Evolutionary conservation across 2,797 vertebrate species (phyloP), one percentile per base, ranked within the genome.

Genomic region (Momotus momota): DNA sequence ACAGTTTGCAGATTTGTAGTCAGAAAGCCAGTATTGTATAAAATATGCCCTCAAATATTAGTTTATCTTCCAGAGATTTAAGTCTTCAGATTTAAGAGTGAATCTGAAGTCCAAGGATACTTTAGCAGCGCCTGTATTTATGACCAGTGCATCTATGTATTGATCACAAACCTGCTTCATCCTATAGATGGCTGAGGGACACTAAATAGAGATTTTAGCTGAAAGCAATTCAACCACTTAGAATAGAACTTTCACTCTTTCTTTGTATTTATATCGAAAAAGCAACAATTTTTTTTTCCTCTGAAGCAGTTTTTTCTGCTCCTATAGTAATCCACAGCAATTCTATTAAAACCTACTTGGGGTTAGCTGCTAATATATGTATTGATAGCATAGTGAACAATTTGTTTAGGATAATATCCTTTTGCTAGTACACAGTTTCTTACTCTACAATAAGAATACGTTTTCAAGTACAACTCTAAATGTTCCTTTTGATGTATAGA

Each of bases 311-410:
- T 72, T 69, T 87, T 90, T 66, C n/a, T 69, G 19, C 73, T 80
- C 4, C 21, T 55, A 7, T n/a, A 41, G 5, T 21, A 72, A 79
- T 23, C 13, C 21, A 20, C 3, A 54, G 16, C 15, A 74, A 29
- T 65, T 74, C 27, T 54, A 3, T 14, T 51, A 38, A 86, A 81
- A 81, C 13, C 8, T 20, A 3, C 21, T 75, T 20, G 6, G 14
- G 4, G 4, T 0, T 78, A 41, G 14, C 38, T 75, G 26, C 16
- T 51, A 21, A 9, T 54, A 2, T 7, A 40, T 0, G 0, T 66
- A 15, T 22, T 49, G 46, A 29, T 49, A 79, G 51, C 7, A 54
- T 1, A 27, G 6, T 13, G n/a, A 86, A 43, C 27, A 1, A 10
- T 38, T 78, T 55, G 4, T 45, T 88, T 70, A 80, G 31, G 20